Base-by-base conservation (phyloP, 2,888 invertebrate species). In the Phyllotreta striolata region DNA sequence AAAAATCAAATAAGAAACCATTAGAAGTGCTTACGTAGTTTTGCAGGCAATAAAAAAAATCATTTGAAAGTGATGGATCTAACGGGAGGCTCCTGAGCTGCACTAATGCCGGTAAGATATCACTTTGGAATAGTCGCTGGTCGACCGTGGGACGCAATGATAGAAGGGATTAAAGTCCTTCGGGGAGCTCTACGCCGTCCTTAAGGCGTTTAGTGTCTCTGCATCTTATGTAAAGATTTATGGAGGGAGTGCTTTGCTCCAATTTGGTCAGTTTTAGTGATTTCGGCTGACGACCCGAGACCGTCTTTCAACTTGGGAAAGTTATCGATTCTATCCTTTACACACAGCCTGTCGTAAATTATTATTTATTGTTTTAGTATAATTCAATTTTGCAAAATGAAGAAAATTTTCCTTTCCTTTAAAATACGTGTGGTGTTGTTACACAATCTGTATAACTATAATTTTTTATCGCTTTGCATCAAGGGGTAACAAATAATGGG, bases 171-270 rank as follows among this genome's bases (percentile, higher is more conserved):
- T 76, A 76, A 70, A 72, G 68, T 68, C 75, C 73, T 73, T 68
- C 63, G 64, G 74, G 73, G 72, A 72, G 71, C 73, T 70, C 70
- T 72, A 73, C 72, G 72, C 70, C 71, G 68, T 73, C 73, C 74
- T 67, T 72, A 74, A 74, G 73, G 70, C 74, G 74, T 72, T 76
- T 74, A 73, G 70, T 74, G 73, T 72, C 72, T 69, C 71, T 76
- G 76, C 77, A 75, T 77, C 75, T 76, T 77, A 76, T 76, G 76
- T 76, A 76, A 76, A 77, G 78, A 78, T 78, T 78, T 77, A 78
- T 77, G 73, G 67, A 60, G 54, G 66, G 65, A 68, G 65, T 68
- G 68, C 70, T 70, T 68, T 65, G 68, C 67, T 66, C 59, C 62
- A 67, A 68, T 68, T 61, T 67, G 76, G 75, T 73, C 74, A 75